These are phyloP conservation scores for Rhynchophorus ferrugineus DNA, from an alignment of 1,140 invertebrate species.

Conservation along the genomic window DNA sequence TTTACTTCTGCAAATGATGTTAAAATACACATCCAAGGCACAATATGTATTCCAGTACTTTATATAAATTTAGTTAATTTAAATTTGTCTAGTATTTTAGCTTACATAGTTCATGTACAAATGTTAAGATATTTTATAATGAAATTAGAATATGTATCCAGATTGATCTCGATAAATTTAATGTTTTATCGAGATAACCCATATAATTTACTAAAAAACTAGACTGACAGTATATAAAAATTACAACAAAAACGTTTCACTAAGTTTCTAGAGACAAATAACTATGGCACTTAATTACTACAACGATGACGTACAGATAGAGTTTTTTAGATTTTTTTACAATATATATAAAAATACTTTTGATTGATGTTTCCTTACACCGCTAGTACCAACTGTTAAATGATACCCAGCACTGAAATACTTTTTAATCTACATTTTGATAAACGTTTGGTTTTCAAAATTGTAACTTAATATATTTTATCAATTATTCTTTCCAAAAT, in stretches of 20 bases:
- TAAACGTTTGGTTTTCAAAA: too few relatives aligned
- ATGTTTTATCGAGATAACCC: too few relatives aligned
- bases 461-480: too few relatives aligned
- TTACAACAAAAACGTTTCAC: background rate
- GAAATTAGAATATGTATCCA: too few relatives aligned
- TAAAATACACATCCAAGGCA: constrained; percentile 37
- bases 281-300: background rate
- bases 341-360: constrained; percentile 31
- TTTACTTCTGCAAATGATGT: constrained; percentile 29
- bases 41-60: constrained; percentile 39
- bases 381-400: constrained; percentile 15
- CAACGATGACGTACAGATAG: constrained; percentile 1
- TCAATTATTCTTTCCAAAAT: too few relatives aligned
- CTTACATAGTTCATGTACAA: too few relatives aligned
- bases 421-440: too few relatives aligned
- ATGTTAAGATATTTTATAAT: too few relatives aligned
- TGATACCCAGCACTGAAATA: constrained; percentile 31
- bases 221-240: background rate
- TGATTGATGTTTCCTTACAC: constrained; percentile 28
- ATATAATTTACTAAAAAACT: too few relatives aligned
- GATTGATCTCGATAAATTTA: too few relatives aligned
- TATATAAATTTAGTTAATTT: constrained; percentile 10
- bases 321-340: constrained; percentile 11
- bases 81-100: background rate
- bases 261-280: constrained; percentile 3